Evolutionary conservation across 2,113 vertebrate species (phyloP).

Genomic region (Aegithalos caudatus): DNA sequence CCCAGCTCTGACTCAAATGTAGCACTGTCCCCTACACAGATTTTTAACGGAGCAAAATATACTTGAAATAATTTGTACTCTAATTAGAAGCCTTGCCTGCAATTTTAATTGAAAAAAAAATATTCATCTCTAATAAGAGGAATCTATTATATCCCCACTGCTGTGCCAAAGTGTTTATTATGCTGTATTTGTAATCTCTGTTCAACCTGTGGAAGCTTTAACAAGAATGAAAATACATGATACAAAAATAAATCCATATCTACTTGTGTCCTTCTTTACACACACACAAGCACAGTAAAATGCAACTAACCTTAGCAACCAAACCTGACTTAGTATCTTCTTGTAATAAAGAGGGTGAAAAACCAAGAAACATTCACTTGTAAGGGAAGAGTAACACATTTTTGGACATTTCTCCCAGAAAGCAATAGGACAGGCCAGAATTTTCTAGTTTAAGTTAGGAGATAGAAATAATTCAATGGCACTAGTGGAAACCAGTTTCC

Average conservation of each 20-base stretch:
- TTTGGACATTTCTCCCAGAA: neutral
- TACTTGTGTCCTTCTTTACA: neutral
- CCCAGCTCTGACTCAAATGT: slow-evolving; percentile 22
- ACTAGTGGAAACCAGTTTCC: neutral
- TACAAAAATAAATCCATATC: neutral
- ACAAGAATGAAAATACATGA: neutral
- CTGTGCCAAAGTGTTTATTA: neutral
- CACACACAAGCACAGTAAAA: neutral
- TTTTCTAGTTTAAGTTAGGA: neutral
- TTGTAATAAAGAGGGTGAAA: neutral
- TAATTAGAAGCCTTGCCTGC: slow-evolving; percentile 14
- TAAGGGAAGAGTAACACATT: neutral
- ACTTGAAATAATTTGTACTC: slow-evolving; percentile 29
- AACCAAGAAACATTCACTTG: neutral
- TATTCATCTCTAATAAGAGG: neutral
- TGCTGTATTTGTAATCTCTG: neutral
- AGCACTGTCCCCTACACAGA: neutral
- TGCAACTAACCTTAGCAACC: neutral
- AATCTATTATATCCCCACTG: neutral
- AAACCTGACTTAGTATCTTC: neutral
- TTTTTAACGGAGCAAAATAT: neutral
- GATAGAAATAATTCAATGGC: neutral
- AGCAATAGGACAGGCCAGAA: neutral
- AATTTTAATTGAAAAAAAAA: slow-evolving; percentile 20
- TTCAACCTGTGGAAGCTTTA: neutral